Evolutionary conservation across 2,113 vertebrate species (phyloP), one percentile per base, ranked within the genome.

Genomic region (Carassius gibelio): DNA sequence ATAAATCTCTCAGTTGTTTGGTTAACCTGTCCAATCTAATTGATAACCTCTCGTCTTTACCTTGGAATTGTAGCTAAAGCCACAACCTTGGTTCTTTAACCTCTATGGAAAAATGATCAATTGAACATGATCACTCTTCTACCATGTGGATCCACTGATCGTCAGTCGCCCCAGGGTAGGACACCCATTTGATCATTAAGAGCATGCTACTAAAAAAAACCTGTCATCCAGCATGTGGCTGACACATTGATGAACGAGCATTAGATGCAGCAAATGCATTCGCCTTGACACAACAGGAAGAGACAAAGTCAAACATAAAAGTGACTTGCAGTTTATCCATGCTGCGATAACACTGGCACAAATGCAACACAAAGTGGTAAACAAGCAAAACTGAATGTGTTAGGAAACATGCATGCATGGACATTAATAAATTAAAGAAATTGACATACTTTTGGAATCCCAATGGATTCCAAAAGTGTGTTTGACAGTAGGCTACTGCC

Each of bases 291-390:
- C 26, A 75, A 86, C 52, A 21, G 21, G 66, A 87, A 21, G 34
- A 80, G 57, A 50, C 75, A 84, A 85, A 81, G 84, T 75, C 84
- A 81, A 81, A n/a, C 71, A 75, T 42, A 71, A 30, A 86, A 86
- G 78, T 75, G 68, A 75, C 42, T 55, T 38, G 8, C 15, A 64
- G 52, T 15, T 61, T 83, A 83, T 83, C 62, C 21, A 19, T 68
- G 26, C 69, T 61, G 59, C 42, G 26, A 23, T 76, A 0, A 30
- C 36, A 55, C 30, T n/a, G 10, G 48, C 11, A 81, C 83, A 76
- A 69, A 84, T 61, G 13, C 45, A 66, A 55, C 34, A 23, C 34
- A n/a, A 4, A 50, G 38, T 15, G 34, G 23, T 17, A 83, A 50
- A 74, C 66, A 74, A 75, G 71, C 55, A 36, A 5, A 45, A 26